These are phyloP conservation scores for Monochamus saltuarius DNA, from an alignment of 1,140 invertebrate genomes.

Conservation along the genomic window DNA sequence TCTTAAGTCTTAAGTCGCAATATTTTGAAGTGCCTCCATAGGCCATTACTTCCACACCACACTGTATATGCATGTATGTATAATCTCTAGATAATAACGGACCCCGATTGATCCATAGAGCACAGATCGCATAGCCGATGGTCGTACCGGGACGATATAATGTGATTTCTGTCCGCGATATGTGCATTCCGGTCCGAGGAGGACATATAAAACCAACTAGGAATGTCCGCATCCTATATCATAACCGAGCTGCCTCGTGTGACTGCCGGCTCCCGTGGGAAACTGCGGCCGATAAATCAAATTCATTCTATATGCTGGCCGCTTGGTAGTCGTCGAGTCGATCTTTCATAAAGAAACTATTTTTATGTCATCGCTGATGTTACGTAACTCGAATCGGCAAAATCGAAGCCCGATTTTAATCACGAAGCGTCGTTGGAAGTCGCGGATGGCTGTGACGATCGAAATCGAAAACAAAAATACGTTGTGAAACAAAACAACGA, in stretches of 20 bases:
- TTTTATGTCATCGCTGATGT: too few relatives aligned
- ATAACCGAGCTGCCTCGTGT: constrained; percentile 25
- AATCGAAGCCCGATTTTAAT: too few relatives aligned
- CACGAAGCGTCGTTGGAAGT: too few relatives aligned
- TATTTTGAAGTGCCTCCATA: too few relatives aligned
- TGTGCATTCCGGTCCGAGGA: constrained; percentile 4
- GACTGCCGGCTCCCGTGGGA: constrained; percentile 31
- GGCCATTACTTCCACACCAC: too few relatives aligned
- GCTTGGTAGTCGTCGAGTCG: constrained; percentile 2
- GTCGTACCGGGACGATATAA: constrained; percentile 12
- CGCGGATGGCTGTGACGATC: too few relatives aligned
- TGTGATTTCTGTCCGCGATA: constrained; percentile 6
- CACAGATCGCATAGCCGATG: constrained; percentile 11
- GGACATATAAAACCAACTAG: constrained; percentile 6
- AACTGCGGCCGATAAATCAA: constrained; percentile 28
- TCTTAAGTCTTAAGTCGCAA: too few relatives aligned
- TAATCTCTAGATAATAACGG: constrained; percentile 3
- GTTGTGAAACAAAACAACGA: too few relatives aligned
- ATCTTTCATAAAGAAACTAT: neutral
- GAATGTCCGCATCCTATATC: constrained; percentile 26
- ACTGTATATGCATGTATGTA: neutral
- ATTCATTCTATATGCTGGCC: constrained; percentile 7
- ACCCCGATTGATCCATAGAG: constrained; percentile 11
- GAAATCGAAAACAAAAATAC: too few relatives aligned
- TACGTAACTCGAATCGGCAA: too few relatives aligned